Conservation (phyloP, 2,888 invertebrate species). For the Sinohyriopsis cumingii region DNA sequence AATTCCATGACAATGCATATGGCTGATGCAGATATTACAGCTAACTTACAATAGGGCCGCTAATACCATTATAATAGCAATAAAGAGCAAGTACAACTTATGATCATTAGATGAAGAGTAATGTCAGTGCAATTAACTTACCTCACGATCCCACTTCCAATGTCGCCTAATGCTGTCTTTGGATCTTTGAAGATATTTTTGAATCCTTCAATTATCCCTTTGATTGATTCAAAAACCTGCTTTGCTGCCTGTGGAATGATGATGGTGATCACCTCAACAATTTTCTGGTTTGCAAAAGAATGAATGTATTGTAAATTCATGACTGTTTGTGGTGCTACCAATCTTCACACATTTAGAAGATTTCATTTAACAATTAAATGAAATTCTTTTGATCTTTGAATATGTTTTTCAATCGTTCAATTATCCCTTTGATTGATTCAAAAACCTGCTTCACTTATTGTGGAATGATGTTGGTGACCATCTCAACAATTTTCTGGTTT, state of each 20-base stretch:
- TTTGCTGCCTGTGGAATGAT: conserved; percentile 21
- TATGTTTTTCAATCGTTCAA: conserved; percentile 24
- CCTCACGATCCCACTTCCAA: conserved; percentile 25
- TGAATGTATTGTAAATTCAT: no score
- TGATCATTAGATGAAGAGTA: no score
- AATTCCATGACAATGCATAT: no score
- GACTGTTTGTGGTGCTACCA: no score
- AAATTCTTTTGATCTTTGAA: conserved; percentile 5
- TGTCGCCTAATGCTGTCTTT: conserved; percentile 18
- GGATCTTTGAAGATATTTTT: conserved; percentile 24
- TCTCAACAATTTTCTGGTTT: conserved; percentile 18
- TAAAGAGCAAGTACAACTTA: no score
- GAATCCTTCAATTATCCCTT: conserved; percentile 23
- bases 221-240: conserved; percentile 23
- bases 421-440: conserved; percentile 19
- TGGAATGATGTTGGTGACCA: conserved; percentile 21
- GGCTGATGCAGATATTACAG: no score
- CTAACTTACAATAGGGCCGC: no score
- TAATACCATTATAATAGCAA: no score
- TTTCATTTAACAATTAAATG: no score
- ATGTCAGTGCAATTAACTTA: conserved; percentile 1
- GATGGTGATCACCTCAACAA: conserved; percentile 19
- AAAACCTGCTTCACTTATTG: conserved; percentile 20
- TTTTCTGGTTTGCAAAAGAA: conserved; percentile 6
- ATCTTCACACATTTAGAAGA: no score